Evolutionary conservation across 1,140 invertebrate species (phyloP).

Genomic region (Drosophila biarmipes): DNA sequence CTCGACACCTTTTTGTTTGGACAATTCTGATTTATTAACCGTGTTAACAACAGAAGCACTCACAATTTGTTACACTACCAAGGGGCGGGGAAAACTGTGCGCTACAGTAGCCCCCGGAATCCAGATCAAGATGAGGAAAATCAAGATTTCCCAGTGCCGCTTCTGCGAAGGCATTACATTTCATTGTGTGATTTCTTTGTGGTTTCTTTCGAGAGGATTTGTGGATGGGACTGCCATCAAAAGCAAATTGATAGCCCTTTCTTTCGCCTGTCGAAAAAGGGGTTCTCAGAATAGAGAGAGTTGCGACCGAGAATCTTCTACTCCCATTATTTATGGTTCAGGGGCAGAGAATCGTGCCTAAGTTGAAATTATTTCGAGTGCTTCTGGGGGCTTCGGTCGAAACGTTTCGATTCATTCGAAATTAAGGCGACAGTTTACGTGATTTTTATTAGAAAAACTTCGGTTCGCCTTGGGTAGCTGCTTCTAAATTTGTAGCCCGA

Average conservation of each 20-base stretch:
- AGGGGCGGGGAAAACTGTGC: constrained; percentile 17
- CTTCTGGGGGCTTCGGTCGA: constrained; percentile 12
- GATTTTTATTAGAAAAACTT: constrained; percentile 77
- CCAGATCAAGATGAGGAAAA: constrained; percentile 34
- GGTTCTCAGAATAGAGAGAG: constrained; percentile 68
- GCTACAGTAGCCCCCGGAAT: constrained; percentile 45
- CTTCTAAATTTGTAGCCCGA: constrained; percentile 67
- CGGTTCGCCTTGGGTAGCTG: constrained; percentile 18
- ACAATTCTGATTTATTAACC: constrained; percentile 62
- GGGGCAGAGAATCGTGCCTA: constrained; percentile 69
- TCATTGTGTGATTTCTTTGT: constrained; percentile 65
- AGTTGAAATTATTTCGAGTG: constrained; percentile 66
- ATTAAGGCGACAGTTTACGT: constrained; percentile 77
- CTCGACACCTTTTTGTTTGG: constrained; percentile 32
- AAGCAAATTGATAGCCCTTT: constrained; percentile 68
- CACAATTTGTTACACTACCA: constrained; percentile 52
- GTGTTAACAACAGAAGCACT: constrained; percentile 63
- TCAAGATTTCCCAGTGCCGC: constrained; percentile 29
- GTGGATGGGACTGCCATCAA: constrained; percentile 61
- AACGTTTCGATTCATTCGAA: constrained; percentile 67
- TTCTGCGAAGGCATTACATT: constrained; percentile 78
- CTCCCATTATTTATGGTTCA: constrained; percentile 67
- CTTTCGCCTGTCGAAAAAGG: constrained; percentile 35
- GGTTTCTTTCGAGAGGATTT: constrained; percentile 58
- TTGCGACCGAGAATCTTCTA: constrained; percentile 15